Evolutionary conservation across 2,797 vertebrate species (phyloP).

Genomic region (Intellagama lesueurii): DNA sequence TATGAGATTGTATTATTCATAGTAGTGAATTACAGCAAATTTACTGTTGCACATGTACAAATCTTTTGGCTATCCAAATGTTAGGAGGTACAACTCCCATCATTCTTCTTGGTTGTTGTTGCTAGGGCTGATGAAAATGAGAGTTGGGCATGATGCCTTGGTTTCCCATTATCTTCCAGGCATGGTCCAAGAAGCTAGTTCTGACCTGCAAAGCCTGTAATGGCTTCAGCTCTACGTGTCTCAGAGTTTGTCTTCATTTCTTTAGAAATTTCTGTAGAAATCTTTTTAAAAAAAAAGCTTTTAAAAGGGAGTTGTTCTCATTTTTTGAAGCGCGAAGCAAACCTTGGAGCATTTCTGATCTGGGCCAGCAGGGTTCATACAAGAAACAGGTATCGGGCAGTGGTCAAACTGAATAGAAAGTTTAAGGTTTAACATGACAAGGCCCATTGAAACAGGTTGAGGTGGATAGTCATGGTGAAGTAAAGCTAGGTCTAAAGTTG

Average conservation of each 20-base stretch:
- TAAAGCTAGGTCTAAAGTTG: neutral
- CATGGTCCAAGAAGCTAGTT: neutral
- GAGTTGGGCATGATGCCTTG: neutral
- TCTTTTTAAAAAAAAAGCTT: neutral
- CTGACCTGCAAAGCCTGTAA: neutral
- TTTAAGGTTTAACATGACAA: neutral
- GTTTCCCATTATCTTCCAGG: neutral
- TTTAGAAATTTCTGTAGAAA: neutral
- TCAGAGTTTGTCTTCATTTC: neutral
- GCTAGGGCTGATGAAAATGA: neutral
- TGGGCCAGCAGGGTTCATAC: too few species aligned
- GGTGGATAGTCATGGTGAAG: neutral
- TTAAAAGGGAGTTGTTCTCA: too few species aligned
- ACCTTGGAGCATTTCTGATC: neutral
- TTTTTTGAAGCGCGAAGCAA: neutral
- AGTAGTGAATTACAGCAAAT: neutral
- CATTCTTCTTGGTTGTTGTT: too few species aligned
- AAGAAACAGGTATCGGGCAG: neutral
- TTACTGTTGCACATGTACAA: too few species aligned
- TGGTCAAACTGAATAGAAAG: neutral
- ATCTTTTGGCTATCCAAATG: too few species aligned
- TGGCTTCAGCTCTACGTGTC: neutral
- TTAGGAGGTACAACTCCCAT: too few species aligned
- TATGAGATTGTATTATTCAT: neutral
- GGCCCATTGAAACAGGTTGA: neutral